phyloP scores from a whole-genome alignment of 2,113 vertebrate genomes.

The Axis porcinus region DNA sequence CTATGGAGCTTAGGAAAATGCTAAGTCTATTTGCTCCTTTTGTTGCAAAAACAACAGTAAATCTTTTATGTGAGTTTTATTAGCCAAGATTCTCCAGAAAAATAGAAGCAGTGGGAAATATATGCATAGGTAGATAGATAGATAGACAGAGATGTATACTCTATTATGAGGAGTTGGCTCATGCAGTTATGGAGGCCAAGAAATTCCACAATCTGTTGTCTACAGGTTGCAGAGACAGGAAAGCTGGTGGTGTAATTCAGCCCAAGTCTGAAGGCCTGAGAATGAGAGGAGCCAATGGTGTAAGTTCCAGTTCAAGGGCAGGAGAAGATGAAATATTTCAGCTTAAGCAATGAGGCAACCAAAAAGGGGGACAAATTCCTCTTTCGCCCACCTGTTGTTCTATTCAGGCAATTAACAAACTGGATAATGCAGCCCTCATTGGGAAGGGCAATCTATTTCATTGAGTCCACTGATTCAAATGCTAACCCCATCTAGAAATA shows the following conservation, averaged over 20 bases:
- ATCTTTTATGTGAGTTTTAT: neutral
- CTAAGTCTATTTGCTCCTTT: neutral
- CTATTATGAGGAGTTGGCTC: neutral
- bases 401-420: neutral
- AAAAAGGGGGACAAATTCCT: neutral
- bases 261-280: neutral
- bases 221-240: neutral
- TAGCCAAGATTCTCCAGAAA: neutral
- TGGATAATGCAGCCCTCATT: neutral
- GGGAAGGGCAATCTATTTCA: neutral
- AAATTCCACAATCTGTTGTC: neutral
- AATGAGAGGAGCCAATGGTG: neutral
- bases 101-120: neutral
- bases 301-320: neutral
- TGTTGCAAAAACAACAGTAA: neutral
- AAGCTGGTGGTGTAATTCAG: neutral
- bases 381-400: neutral
- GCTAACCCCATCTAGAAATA: neutral
- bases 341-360: neutral
- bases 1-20: neutral
- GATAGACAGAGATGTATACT: neutral
- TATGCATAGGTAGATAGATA: neutral
- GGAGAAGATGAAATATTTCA: neutral
- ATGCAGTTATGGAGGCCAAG: neutral
- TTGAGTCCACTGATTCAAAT: neutral